Evolutionary conservation across 37 sponge, comb jelly and placozoan species (phyloP).

Genomic region (Petrosia ficiformis): DNA sequence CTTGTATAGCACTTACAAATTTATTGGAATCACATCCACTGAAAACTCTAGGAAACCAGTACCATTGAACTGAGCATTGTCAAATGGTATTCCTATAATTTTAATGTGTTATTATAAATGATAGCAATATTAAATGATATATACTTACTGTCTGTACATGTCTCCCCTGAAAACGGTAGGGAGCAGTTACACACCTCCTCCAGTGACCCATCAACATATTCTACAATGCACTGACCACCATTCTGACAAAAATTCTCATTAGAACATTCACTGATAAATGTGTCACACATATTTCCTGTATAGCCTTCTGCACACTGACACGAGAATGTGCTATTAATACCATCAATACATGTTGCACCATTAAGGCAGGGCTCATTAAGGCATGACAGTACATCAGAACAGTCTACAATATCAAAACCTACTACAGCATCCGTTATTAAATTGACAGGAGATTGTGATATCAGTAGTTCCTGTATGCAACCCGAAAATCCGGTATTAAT

Average conservation of each 20-base stretch:
- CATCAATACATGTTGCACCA: slow-evolving; percentile 40
- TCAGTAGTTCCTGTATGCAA: slow-evolving; percentile 34
- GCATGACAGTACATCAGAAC: slow-evolving; percentile 21
- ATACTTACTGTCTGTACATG: too few species aligned
- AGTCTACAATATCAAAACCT: slow-evolving; percentile 17
- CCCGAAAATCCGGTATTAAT: slow-evolving; percentile 23
- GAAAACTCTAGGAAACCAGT: slow-evolving; percentile 39
- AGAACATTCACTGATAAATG: slow-evolving; percentile 1
- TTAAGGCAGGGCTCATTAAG: slow-evolving; percentile 13
- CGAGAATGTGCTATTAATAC: background rate
- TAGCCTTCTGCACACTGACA: slow-evolving; percentile 22
- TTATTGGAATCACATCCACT: background rate
- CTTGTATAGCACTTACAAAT: too few species aligned
- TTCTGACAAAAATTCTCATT: slow-evolving; percentile 27
- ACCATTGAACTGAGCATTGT: slow-evolving; percentile 24
- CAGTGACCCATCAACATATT: background rate
- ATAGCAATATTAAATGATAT: background rate
- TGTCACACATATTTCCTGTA: slow-evolving; percentile 41
- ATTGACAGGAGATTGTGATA: background rate
- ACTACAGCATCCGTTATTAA: slow-evolving; percentile 28
- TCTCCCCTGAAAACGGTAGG: slow-evolving; percentile 63
- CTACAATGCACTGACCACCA: slow-evolving; percentile 25
- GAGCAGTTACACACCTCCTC: slow-evolving; percentile 52
- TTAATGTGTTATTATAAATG: background rate
- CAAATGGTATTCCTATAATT: slow-evolving; percentile 30